Evolutionary conservation across 2,888 invertebrate species (phyloP).

Genomic region (Adineta ricciae): DNA sequence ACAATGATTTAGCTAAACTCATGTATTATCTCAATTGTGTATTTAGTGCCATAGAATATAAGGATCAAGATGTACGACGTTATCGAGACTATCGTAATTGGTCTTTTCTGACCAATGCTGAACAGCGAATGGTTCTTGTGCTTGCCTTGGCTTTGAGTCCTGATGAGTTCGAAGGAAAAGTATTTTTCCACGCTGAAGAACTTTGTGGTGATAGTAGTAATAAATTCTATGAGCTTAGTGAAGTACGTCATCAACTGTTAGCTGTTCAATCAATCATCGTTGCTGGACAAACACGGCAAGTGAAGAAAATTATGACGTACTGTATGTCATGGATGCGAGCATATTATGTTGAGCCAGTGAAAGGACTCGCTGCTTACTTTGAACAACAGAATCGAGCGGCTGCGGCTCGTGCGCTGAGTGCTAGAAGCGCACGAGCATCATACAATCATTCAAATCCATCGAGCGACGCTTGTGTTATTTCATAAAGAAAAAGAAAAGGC

Average conservation of each 20-base stretch:
- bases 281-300: not conserved
- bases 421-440: not conserved
- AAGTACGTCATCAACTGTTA: not conserved
- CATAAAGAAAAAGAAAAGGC: not conserved
- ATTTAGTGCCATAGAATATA: not conserved
- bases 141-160: not conserved
- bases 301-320: not conserved
- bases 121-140: not conserved
- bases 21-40: not conserved
- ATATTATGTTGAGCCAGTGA: not conserved
- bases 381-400: not conserved
- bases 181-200: not conserved
- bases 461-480: not conserved
- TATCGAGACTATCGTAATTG: not conserved
- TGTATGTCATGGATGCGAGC: not conserved
- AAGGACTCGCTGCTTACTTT: not conserved
- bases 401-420: not conserved
- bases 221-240: not conserved
- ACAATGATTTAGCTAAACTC: not conserved
- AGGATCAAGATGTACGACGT: not conserved
- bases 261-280: not conserved
- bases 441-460: not conserved
- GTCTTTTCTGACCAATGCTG: not conserved
- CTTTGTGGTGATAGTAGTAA: not conserved
- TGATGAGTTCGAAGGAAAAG: not conserved